Conservation (phyloP, 1,140 invertebrate species). For the Drosophila pruinosa region DNA sequence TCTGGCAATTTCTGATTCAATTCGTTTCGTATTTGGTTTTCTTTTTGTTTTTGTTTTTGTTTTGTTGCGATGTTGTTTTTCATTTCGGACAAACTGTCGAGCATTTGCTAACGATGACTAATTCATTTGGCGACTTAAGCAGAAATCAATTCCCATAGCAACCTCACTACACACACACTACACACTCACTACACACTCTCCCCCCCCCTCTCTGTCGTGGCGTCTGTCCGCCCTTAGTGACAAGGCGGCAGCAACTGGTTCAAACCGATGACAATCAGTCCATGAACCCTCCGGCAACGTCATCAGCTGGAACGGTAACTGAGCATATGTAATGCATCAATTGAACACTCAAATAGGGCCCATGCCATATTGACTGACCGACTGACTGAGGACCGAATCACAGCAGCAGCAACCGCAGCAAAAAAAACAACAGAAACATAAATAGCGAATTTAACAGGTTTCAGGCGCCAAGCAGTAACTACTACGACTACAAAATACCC, state of each 20-base stretch:
- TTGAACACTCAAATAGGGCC: constrained; percentile 26
- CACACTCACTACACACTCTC: too few species aligned
- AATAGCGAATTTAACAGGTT: constrained; percentile 13
- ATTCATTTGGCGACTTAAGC: constrained; percentile 43
- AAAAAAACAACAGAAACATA: not conserved
- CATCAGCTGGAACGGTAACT: constrained; percentile 22
- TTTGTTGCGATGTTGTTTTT: not conserved
- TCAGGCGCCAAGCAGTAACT: not conserved
- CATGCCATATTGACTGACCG: not conserved
- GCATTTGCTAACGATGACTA: constrained; percentile 52
- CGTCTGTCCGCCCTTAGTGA: not conserved
- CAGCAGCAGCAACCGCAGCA: not conserved
- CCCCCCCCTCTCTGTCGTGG: not conserved
- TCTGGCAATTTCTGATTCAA: constrained; percentile 13
- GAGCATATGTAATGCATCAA: constrained; percentile 21
- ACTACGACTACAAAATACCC: not conserved
- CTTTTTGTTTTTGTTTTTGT: too few species aligned
- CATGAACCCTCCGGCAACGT: constrained; percentile 37
- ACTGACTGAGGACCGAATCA: constrained; percentile 3
- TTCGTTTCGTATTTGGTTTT: too few species aligned
- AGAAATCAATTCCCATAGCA: constrained; percentile 63
- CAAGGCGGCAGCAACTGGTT: constrained; percentile 52
- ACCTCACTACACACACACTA: not conserved
- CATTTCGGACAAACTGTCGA: not conserved
- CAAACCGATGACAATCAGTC: constrained; percentile 58